Conservation (phyloP, 2,888 invertebrate species). For the Eucera pruinosa region DNA sequence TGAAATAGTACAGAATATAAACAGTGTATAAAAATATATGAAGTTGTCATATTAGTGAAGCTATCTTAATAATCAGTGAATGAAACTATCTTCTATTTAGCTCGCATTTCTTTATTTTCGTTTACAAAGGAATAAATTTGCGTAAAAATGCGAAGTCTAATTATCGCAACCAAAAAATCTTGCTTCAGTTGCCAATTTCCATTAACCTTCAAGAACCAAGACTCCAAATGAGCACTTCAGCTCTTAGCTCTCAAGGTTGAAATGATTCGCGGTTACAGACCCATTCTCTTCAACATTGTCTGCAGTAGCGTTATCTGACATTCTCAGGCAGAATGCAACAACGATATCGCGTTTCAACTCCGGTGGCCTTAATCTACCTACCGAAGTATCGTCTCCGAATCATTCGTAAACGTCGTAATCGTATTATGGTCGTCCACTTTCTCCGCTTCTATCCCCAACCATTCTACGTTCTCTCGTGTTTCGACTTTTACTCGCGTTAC, state of each 20-base stretch:
- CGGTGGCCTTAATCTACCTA: conserved; percentile 77
- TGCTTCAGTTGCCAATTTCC: background rate
- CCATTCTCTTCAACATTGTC: conserved; percentile 8
- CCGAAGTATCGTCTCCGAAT: conserved; percentile 67
- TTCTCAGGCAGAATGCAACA: conserved; percentile 43
- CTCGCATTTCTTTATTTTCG: too few species aligned
- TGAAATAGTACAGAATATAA: too few species aligned
- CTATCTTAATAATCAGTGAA: too few species aligned
- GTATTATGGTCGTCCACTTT: conserved; percentile 61
- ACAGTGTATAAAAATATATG: too few species aligned
- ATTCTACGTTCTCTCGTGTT: conserved; percentile 41
- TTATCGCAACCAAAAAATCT: background rate
- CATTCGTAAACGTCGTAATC: conserved; percentile 75
- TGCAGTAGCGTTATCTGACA: conserved; percentile 37
- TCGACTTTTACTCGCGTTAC: conserved; percentile 60
- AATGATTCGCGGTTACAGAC: conserved; percentile 14
- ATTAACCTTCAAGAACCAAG: background rate
- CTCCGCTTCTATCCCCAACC: conserved; percentile 19
- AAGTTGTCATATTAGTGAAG: too few species aligned
- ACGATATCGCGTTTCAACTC: conserved; percentile 75
- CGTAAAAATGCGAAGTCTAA: too few species aligned
- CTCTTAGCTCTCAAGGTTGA: background rate
- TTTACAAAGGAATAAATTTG: too few species aligned
- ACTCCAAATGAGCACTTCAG: background rate
- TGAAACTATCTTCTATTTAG: too few species aligned